Base-by-base conservation (phyloP, 2,888 invertebrate species). In the Coleophora deauratella region DNA sequence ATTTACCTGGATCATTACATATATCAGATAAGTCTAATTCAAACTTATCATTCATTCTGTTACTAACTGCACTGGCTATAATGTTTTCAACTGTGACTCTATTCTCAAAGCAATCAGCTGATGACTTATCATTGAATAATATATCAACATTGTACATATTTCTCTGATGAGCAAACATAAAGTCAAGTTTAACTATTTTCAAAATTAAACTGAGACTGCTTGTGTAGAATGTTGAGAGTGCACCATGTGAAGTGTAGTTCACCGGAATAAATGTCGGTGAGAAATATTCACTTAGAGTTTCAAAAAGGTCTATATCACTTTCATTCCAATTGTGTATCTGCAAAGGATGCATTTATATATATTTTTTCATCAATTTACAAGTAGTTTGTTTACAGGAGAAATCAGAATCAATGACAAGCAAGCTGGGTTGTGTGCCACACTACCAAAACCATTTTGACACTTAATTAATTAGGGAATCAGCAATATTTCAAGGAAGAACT, bases 301-400 rank as follows among this genome's bases (percentile, higher is more conserved):
- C 72, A 53, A 71, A 81, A 2, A 82, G 52, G 15, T 62, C 52
- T 2, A 48, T 42, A 9, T 59, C 54, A 40, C 53, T 54, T 1
- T 66, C 66, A 3, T 54, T 47, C 82, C 84, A 85, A 46, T 71
- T 71, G 40, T 76, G 76, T 35, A 85, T 54, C 85, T 85, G 57
- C 36, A 71, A 62, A 12, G 9, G 1, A 14, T 12, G 12, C 1
- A 2, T 7, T 14, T 34, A 34, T 14, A 7, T 8, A 33, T 33
- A 11, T n/a, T n/a, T 33, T 33, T 33, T n/a, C n/a, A n/a, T n/a
- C n/a, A n/a, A n/a, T n/a, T 6, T 21, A 21, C 21, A 21, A 6
- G 21, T 21, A n/a, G n/a, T n/a, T n/a, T n/a, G n/a, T n/a, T n/a
- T n/a, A n/a, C n/a, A n/a, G n/a, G n/a, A n/a, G n/a, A n/a, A n/a